phyloP scores from a whole-genome alignment of 1,140 invertebrate genomes.

The Plodia interpunctella region DNA sequence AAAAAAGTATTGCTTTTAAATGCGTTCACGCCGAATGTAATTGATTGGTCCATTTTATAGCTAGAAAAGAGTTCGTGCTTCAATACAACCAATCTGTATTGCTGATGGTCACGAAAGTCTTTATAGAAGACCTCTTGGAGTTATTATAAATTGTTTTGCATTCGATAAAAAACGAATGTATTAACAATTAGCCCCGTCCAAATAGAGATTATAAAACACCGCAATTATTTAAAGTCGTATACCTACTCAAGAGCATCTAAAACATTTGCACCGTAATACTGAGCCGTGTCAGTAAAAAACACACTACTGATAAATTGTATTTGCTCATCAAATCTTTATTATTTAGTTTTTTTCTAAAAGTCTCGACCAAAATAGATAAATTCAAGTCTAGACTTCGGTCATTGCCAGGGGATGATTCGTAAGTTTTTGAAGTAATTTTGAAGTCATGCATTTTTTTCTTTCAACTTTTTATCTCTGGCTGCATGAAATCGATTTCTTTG shows the following conservation, averaged over 20 bases:
- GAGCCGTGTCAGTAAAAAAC: conserved; percentile 46
- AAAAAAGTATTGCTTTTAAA: conserved; percentile 36
- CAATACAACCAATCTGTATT: conserved; percentile 11
- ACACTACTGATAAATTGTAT: conserved; percentile 35
- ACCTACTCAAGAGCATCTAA: conserved; percentile 32
- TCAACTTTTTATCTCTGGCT: conserved; percentile 43
- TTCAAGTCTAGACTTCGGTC: conserved; percentile 50
- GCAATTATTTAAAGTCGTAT: conserved; percentile 41
- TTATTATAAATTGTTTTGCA: not conserved
- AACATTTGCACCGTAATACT: conserved; percentile 36
- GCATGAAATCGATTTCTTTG: conserved; percentile 67
- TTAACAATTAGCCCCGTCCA: conserved; percentile 41
- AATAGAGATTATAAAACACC: conserved; percentile 28
- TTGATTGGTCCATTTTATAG: conserved; percentile 27
- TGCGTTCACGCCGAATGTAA: conserved; percentile 48
- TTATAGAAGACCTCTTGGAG: conserved; percentile 11
- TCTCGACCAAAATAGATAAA: conserved; percentile 25
- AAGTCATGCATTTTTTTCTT: conserved; percentile 57
- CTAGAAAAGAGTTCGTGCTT: conserved; percentile 14
- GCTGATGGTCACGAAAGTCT: conserved; percentile 23
- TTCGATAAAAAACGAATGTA: conserved; percentile 31
- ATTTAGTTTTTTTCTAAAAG: conserved; percentile 35
- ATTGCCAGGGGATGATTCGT: conserved; percentile 70
- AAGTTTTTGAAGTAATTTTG: conserved; percentile 46
- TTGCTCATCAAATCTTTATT: conserved; percentile 48